Conservation (phyloP, 2,113 vertebrate species). For the Marmota flaviventris region DNA sequence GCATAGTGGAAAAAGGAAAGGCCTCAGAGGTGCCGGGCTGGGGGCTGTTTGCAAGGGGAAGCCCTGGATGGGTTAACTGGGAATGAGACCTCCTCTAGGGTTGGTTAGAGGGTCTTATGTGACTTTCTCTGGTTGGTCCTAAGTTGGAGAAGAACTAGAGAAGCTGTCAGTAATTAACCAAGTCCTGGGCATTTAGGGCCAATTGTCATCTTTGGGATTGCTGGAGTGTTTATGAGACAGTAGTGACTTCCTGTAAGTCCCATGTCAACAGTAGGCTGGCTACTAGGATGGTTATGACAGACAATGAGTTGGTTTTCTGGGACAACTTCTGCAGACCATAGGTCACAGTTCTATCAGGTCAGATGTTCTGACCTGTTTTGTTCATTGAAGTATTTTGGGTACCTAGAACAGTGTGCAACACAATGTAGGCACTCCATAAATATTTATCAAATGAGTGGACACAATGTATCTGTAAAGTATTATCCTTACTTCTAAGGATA, state of each 20-base stretch:
- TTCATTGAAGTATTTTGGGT: not conserved
- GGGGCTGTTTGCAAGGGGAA: not conserved
- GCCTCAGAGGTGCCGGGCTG: fast-evolving
- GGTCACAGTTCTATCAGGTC: too few relatives aligned
- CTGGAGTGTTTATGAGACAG: not conserved
- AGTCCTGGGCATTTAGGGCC: not conserved
- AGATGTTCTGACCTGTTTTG: not conserved
- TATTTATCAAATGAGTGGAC: not conserved
- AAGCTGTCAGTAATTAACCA: not conserved
- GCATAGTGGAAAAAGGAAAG: not conserved
- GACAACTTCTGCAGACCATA: not conserved
- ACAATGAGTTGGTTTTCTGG: not conserved
- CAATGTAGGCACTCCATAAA: not conserved
- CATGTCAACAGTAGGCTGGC: not conserved
- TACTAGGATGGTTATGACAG: not conserved
- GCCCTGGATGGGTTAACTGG: fast-evolving
- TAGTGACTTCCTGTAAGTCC: not conserved
- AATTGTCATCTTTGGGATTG: not conserved
- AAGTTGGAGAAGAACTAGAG: not conserved
- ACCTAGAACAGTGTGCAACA: not conserved
- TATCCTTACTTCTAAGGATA: not conserved
- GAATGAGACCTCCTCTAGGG: not conserved
- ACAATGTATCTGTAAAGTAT: not conserved
- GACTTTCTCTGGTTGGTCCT: not conserved
- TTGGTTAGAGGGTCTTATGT: not conserved